A percentile compares a stretch with the other conserved stretches of the same genome.
phyloP scores from a whole-genome alignment of 2,888 invertebrate genomes.

The Spodoptera picta region DNA sequence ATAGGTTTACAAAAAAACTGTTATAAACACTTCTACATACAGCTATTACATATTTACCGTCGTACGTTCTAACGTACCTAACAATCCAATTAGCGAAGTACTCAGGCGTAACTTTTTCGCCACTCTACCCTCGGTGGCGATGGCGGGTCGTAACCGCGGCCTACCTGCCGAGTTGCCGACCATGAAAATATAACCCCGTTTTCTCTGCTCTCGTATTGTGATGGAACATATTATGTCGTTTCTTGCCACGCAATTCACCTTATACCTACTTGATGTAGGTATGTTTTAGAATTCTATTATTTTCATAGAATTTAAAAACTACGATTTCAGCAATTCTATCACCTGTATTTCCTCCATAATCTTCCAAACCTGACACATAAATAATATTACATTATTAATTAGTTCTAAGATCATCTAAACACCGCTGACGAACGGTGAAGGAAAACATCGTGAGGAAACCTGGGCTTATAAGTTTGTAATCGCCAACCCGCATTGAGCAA shows the following conservation, averaged over 20 bases:
- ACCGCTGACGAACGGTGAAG: no score
- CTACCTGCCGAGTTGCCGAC: slow-evolving; percentile 18
- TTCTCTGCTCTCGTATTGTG: slow-evolving; percentile 29
- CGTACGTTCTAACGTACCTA: slow-evolving; percentile 22
- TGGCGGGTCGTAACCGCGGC: slow-evolving; percentile 19
- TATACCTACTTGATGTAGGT: no score
- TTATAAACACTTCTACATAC: slow-evolving; percentile 31
- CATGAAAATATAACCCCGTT: slow-evolving; percentile 36
- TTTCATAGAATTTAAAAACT: no score
- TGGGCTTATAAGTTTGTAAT: no score
- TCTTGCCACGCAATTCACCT: background rate
- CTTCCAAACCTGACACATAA: no score
- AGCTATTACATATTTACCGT: slow-evolving; percentile 33
- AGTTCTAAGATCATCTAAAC: no score
- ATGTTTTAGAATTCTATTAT: no score
- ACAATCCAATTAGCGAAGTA: slow-evolving; percentile 52
- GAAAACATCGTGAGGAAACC: no score
- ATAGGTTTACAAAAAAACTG: slow-evolving; percentile 6
- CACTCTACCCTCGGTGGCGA: slow-evolving; percentile 34
- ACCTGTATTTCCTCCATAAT: no score
- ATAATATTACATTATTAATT: no score
- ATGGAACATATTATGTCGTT: slow-evolving; percentile 44
- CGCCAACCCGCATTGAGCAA: no score
- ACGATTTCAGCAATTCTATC: no score
- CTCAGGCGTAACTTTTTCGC: slow-evolving; percentile 43